A percentile compares a stretch with the other conserved stretches of the same genome.
These are phyloP conservation scores for Hiodon tergisus DNA, from an alignment of 2,113 vertebrate genomes.

Conservation along the genomic window DNA sequence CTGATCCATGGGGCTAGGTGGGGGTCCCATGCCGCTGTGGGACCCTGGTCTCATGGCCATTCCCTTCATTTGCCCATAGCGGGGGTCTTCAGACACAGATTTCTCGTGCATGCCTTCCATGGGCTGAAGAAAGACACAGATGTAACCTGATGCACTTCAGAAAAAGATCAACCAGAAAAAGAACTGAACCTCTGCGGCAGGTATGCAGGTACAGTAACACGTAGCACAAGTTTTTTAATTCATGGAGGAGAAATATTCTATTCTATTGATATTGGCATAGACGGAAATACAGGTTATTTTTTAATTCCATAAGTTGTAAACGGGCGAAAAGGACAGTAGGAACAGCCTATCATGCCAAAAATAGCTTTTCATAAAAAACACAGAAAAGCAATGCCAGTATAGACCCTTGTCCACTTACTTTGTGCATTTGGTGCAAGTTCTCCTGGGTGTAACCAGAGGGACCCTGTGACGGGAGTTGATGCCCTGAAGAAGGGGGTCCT, in stretches of 20 bases:
- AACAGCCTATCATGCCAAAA: no score
- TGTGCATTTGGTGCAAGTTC: conserved; percentile 83
- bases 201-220: no score
- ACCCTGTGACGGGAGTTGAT: conserved; percentile 68
- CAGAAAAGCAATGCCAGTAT: background rate
- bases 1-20: conserved; percentile 92
- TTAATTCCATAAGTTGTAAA: no score
- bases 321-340: no score
- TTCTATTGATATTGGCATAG: no score
- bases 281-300: no score
- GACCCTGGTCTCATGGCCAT: conserved; percentile 75
- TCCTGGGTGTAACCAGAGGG: conserved; percentile 79
- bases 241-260: no score
- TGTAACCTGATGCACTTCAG: background rate
- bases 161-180: background rate
- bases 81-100: conserved; percentile 74
- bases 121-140: conserved; percentile 52
- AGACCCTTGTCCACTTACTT: conserved; percentile 61
- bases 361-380: no score
- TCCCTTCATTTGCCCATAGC: conserved; percentile 86
- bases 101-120: conserved; percentile 88
- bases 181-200: no score
- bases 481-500: conserved; percentile 75
- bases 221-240: no score
- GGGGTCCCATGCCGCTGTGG: conserved; percentile 84